phyloP scores from a whole-genome alignment of 1,140 invertebrate species.

The Drosophila sturtevanti region DNA sequence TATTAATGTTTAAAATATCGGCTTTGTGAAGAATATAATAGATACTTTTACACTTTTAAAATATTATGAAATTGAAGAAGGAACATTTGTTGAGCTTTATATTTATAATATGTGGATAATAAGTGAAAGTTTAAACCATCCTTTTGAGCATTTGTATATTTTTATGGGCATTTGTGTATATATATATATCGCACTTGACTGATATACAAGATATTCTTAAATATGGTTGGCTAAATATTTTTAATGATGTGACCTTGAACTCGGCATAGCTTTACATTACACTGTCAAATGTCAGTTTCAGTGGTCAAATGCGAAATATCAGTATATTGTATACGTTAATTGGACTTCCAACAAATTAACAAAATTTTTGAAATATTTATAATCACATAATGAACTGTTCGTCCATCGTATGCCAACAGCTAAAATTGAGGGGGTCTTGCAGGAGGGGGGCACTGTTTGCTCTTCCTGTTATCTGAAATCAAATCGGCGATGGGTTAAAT shows the following conservation, averaged over 20 bases:
- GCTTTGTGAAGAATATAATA: too few species aligned
- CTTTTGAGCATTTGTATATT: background rate
- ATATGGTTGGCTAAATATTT: constrained; percentile 42
- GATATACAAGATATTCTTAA: constrained; percentile 2
- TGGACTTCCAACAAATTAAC: constrained; percentile 36
- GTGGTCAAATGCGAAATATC: background rate
- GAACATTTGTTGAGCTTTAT: too few species aligned
- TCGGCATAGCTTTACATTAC: background rate
- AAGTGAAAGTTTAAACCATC: too few species aligned
- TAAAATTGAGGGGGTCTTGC: background rate
- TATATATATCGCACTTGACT: background rate
- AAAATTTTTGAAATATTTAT: constrained; percentile 39
- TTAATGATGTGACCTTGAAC: constrained; percentile 35
- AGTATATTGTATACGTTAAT: constrained; percentile 33
- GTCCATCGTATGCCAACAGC: background rate
- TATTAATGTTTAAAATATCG: too few species aligned
- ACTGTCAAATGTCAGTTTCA: background rate
- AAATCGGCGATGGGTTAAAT: background rate
- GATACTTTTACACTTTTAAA: too few species aligned
- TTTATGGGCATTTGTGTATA: background rate
- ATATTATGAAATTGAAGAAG: too few species aligned
- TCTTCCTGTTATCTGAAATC: constrained; percentile 25
- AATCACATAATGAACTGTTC: constrained; percentile 13
- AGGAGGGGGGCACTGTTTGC: background rate
- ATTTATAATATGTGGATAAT: too few species aligned